Evolutionary conservation across 2,113 vertebrate genomes (phyloP).

Genomic region (Petrocephalus zakoni): DNA sequence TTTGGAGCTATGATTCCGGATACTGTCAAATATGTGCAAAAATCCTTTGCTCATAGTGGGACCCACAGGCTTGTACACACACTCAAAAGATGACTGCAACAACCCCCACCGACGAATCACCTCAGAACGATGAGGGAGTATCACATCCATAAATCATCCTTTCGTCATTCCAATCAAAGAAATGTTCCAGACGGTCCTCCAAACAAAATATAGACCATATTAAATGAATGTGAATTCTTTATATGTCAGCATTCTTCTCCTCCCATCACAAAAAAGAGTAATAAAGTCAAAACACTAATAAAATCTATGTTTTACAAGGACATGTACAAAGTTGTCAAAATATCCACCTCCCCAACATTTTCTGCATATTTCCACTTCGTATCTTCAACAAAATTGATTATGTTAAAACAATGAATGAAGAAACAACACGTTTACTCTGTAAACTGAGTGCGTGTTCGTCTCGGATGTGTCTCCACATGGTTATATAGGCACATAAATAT

Average conservation of each 20-base stretch:
- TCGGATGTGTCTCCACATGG: background rate
- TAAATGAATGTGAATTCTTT: background rate
- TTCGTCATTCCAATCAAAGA: background rate
- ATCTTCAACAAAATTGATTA: background rate
- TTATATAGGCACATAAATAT: background rate
- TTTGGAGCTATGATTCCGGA: background rate
- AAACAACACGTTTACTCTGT: background rate
- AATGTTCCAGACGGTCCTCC: background rate
- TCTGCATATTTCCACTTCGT: background rate
- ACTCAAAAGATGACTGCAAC: background rate
- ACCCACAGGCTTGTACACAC: background rate
- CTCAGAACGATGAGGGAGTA: background rate
- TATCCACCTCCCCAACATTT: background rate
- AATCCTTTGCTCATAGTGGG: background rate
- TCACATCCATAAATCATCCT: slow-evolving; percentile 7
- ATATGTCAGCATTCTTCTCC: slow-evolving; percentile 1
- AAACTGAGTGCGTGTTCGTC: background rate
- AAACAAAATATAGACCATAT: background rate
- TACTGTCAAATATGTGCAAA: background rate
- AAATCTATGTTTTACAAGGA: background rate
- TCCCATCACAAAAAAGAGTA: background rate
- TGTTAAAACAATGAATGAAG: background rate
- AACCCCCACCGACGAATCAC: background rate
- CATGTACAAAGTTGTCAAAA: background rate
- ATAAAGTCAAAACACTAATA: slow-evolving; percentile 2